Conservation (phyloP, 2,113 vertebrate genomes). For the Microtus oregoni region DNA sequence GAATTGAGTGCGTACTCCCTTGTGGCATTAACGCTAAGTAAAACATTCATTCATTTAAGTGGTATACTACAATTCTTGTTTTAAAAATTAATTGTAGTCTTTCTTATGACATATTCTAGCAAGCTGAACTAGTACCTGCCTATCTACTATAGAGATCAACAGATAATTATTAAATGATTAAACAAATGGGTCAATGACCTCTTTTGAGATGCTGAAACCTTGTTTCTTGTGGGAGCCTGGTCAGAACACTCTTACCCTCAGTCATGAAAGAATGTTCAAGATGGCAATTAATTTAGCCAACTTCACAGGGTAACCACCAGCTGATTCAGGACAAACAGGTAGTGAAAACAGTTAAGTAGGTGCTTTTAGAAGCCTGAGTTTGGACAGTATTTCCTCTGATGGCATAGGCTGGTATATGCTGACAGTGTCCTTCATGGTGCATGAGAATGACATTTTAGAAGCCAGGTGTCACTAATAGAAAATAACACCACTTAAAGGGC, state of each 20-base stretch:
- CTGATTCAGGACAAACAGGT: not conserved
- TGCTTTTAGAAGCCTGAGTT: not conserved
- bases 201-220: not conserved
- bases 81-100: not conserved
- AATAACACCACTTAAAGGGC: constrained; percentile 8
- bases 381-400: constrained; percentile 6
- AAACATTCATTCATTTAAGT: not conserved
- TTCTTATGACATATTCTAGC: not conserved
- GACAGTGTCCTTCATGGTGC: not conserved
- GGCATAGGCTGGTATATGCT: not conserved
- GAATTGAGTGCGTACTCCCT: not conserved
- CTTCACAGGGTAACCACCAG: not conserved
- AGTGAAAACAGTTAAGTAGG: not conserved
- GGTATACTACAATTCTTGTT: not conserved
- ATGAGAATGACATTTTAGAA: not conserved
- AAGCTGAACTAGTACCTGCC: not conserved
- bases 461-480: constrained; percentile 11
- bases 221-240: not conserved
- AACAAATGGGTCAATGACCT: not conserved
- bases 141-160: not conserved
- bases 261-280: not conserved
- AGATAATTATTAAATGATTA: not conserved
- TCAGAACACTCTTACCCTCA: not conserved
- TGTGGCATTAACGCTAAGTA: not conserved
- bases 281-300: not conserved